phyloP scores from a whole-genome alignment of 2,113 vertebrate species.

The Paramisgurnus dabryanus region DNA sequence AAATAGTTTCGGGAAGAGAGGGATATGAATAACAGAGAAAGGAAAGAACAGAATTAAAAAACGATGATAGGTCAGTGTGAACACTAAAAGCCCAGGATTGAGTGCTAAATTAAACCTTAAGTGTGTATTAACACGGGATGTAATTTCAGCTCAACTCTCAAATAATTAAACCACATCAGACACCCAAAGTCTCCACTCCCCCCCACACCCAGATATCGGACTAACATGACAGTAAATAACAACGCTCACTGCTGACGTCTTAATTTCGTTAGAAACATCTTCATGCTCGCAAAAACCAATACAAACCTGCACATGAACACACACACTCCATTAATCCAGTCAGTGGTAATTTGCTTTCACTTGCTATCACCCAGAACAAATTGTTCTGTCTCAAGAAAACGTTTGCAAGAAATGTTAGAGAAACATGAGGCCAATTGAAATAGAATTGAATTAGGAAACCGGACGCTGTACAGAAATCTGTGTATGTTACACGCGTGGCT shows the following conservation, averaged over 20 bases:
- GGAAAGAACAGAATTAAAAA: neutral
- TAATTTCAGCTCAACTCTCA: slow-evolving; percentile 66
- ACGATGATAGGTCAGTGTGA: slow-evolving; percentile 14
- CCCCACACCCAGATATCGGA: slow-evolving; percentile 54
- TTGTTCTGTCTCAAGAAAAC: slow-evolving; percentile 30
- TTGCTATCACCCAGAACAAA: slow-evolving; percentile 43
- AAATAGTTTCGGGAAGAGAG: neutral
- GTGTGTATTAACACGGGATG: slow-evolving; percentile 58
- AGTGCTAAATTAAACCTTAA: slow-evolving; percentile 41
- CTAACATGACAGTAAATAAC: slow-evolving; percentile 50
- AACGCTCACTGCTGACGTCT: slow-evolving; percentile 37
- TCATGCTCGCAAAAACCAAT: neutral
- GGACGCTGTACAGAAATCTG: slow-evolving; percentile 39
- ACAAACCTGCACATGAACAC: neutral
- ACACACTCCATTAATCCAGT: slow-evolving; percentile 46
- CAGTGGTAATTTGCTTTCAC: slow-evolving; percentile 34
- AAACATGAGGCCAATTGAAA: slow-evolving; percentile 49
- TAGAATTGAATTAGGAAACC: slow-evolving; percentile 38
- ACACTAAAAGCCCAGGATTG: slow-evolving; percentile 42
- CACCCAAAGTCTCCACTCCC: slow-evolving; percentile 44
- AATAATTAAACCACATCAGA: slow-evolving; percentile 63
- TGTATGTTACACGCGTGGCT: slow-evolving; percentile 54
- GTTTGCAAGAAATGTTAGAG: slow-evolving; percentile 25
- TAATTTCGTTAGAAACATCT: slow-evolving; percentile 40
- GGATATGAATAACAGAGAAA: no score